Conservation (phyloP, 2,888 invertebrate genomes). For the Craniophora ligustri region DNA sequence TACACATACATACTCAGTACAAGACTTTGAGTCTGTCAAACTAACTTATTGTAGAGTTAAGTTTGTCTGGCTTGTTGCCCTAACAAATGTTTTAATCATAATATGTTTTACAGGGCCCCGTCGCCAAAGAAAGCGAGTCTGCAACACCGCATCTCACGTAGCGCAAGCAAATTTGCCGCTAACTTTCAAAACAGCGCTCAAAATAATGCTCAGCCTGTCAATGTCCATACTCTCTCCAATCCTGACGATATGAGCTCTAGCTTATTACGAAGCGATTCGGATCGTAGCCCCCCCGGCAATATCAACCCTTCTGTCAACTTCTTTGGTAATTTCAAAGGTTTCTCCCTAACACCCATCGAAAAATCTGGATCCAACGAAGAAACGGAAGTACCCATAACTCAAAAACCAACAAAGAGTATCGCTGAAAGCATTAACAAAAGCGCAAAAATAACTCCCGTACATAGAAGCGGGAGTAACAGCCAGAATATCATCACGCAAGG, state of each 20-base stretch:
- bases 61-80: too few relatives aligned
- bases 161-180: slow-evolving; percentile 83
- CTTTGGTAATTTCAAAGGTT: slow-evolving; percentile 96
- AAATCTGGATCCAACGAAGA: slow-evolving; percentile 66
- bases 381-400: slow-evolving; percentile 38
- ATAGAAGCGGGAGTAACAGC: slow-evolving; percentile 79
- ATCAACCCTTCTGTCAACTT: slow-evolving; percentile 89
- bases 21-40: not conserved
- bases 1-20: too few relatives aligned
- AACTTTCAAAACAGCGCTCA: slow-evolving; percentile 79
- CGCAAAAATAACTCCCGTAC: slow-evolving; percentile 87
- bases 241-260: slow-evolving; percentile 93
- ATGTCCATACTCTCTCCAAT: slow-evolving; percentile 88
- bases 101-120: slow-evolving; percentile 68
- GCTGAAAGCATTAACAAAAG: slow-evolving; percentile 72
- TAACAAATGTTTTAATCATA: not conserved
- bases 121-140: slow-evolving; percentile 84
- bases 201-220: slow-evolving; percentile 74
- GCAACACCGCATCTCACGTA: slow-evolving; percentile 80
- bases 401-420: slow-evolving; percentile 41
- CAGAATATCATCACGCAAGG: slow-evolving; percentile 75
- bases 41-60: not conserved
- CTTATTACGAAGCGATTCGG: slow-evolving; percentile 88
- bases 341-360: slow-evolving; percentile 92
- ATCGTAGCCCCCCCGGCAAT: slow-evolving; percentile 80